Conservation (phyloP, 2,797 vertebrate species). For the Eupleurogrammus muticus region DNA sequence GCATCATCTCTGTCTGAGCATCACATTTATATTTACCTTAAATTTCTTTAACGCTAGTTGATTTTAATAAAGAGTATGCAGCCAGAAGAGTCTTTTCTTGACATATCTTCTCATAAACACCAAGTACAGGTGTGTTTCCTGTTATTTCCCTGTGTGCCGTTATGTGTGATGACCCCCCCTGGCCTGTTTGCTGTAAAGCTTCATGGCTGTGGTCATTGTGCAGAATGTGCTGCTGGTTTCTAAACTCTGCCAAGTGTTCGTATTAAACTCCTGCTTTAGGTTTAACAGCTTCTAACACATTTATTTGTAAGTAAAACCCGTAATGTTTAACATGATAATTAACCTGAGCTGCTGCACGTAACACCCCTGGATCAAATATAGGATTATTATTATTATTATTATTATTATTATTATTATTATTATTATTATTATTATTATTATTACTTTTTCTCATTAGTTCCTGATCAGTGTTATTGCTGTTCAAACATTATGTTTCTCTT, state of each 20-base stretch:
- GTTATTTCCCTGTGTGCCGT: neutral
- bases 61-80: neutral
- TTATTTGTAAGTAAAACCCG: constrained; percentile 7
- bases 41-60: no score
- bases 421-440: no score
- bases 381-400: neutral
- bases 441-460: neutral
- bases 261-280: constrained; percentile 5
- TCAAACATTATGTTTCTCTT: no score
- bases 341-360: neutral
- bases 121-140: neutral
- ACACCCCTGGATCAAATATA: neutral
- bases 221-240: constrained; percentile 34
- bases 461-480: neutral
- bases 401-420: no score
- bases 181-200: constrained; percentile 20
- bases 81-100: neutral
- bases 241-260: constrained; percentile 27
- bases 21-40: no score
- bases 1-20: no score
- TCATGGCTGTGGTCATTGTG: constrained; percentile 2
- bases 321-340: neutral
- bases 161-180: neutral
- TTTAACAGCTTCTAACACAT: constrained; percentile 31
- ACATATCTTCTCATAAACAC: constrained; percentile 10